phyloP scores from a whole-genome alignment of 2,113 vertebrate genomes.

The Colinus virginianus region DNA sequence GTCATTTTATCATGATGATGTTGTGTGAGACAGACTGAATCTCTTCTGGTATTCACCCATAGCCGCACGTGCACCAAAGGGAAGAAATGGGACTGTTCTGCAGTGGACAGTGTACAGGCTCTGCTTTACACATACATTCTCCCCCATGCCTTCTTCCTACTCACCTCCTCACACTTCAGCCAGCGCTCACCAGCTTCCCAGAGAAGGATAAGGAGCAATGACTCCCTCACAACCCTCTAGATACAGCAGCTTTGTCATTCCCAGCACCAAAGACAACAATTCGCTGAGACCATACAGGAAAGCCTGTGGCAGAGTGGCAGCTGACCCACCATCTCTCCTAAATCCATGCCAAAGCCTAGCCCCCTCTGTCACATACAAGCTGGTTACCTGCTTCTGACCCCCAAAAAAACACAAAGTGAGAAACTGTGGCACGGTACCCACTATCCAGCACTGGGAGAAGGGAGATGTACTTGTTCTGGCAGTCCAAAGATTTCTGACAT shows the following conservation, averaged over 20 bases:
- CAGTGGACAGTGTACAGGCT: fast-evolving
- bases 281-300: not conserved
- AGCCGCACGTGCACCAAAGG: not conserved
- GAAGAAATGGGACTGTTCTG: not conserved
- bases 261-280: not conserved
- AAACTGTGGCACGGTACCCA: fast-evolving
- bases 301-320: not conserved
- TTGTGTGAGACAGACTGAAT: not conserved
- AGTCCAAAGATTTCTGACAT: not conserved
- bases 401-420: not conserved
- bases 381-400: not conserved
- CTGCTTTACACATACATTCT: fast-evolving
- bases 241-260: not conserved
- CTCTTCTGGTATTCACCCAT: not conserved
- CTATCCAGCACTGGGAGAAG: fast-evolving
- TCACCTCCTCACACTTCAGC: not conserved
- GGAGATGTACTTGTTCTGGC: not conserved
- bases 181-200: not conserved
- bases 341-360: not conserved
- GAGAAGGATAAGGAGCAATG: not conserved
- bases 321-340: not conserved
- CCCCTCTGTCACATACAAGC: fast-evolving
- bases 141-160: not conserved
- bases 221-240: not conserved
- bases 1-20: not conserved